Evolutionary conservation across 2,113 vertebrate genomes (phyloP), one percentile per base, ranked within the genome.

Genomic region (Phrynocephalus versicolor): DNA sequence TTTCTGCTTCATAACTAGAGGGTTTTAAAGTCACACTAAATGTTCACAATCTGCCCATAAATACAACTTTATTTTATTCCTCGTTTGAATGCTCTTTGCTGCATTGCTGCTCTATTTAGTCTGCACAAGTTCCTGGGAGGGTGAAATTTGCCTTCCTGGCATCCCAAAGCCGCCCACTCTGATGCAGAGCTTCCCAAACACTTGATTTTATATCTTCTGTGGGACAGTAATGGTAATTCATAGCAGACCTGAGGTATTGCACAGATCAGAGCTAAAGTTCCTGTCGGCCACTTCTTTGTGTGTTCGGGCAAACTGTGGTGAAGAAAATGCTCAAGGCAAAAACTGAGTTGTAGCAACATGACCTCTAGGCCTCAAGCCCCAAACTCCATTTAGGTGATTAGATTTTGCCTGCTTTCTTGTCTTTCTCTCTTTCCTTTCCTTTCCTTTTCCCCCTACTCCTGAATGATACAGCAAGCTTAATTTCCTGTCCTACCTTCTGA

Each of bases 391-490:
- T 83, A 90, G 83, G 88, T 88, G 90, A 92, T 94, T 91, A 86
- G 89, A 85, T 79, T 35, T 87, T 89, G 81, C 1, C n/a, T 74
- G n/a, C 35, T 74, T 74, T 81, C 23, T 51, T 23, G 58, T 21
- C 58, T 60, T 62, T 19, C 14, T 69, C n/a, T 69, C 30, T 10
- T 51, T 62, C 23, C 14, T 69, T 69, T 69, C 30, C 30, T 51
- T 51, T 65, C 27, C 41, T 21, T 82, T 87, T 76, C 60, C 85
- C 69, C 58, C 85, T 27, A 37, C 60, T 33, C 60, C n/a, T 84
- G 85, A 90, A 76, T 92, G 89, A 86, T 72, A 87, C 84, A 91
- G 88, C 86, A 58, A 84, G 87, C 88, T 94, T 93, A 80, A 93
- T 95, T 94, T 94, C 90, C 93, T 91, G 94, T 55, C 82, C 89